Conservation (phyloP, 2,797 vertebrate genomes). For the Scyliorhinus canicula region DNA sequence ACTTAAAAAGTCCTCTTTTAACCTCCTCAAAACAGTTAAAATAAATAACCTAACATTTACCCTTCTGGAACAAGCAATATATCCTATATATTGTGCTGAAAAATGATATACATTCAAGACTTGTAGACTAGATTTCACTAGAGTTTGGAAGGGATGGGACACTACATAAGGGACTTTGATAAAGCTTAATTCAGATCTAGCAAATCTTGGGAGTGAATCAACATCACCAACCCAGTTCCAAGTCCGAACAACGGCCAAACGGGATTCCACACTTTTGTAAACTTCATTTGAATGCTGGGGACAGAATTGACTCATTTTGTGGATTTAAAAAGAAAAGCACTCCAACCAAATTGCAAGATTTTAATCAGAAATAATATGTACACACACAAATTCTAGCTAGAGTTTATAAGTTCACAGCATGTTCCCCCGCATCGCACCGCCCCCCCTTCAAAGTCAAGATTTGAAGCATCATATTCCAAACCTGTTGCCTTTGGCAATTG, state of each 20-base stretch:
- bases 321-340: neutral
- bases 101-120: constrained; percentile 28
- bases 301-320: neutral
- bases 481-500: neutral
- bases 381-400: neutral
- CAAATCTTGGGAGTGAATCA: neutral
- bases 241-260: neutral
- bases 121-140: neutral
- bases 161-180: neutral
- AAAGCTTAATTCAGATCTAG: neutral
- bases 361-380: neutral
- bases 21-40: neutral
- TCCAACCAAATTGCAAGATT: neutral
- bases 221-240: neutral
- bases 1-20: neutral
- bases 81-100: neutral
- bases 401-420: constrained; percentile 18
- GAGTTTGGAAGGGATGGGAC: neutral
- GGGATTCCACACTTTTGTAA: neutral
- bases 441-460: neutral
- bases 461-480: neutral
- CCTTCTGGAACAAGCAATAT: constrained; percentile 13
- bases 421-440: neutral
- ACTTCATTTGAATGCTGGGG: neutral
- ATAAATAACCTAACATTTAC: neutral